Conservation (phyloP, 1,140 invertebrate species). For the Apis cerana region DNA sequence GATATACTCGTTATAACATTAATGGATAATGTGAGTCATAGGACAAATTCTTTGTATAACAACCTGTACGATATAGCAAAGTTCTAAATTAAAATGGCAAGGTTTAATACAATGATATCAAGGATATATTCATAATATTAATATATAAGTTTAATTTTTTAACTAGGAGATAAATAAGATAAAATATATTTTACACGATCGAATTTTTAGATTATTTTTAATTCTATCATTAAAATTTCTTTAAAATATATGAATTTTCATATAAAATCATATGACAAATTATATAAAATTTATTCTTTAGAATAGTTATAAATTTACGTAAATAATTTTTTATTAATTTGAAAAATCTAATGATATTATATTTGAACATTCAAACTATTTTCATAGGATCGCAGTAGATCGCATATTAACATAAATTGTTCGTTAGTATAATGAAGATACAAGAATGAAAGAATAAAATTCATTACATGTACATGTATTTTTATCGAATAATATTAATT, state of each 20-base stretch:
- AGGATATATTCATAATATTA: neutral
- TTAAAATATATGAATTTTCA: no score
- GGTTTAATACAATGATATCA: neutral
- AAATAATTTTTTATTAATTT: neutral
- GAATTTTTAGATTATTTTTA: no score
- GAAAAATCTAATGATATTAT: neutral
- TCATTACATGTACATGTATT: neutral
- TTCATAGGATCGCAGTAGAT: neutral
- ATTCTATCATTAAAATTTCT: no score
- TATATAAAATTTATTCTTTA: no score
- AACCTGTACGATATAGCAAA: neutral
- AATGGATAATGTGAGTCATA: conserved; percentile 31
- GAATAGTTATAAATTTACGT: neutral
- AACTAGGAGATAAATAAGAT: neutral
- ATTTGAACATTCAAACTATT: neutral
- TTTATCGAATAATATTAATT: neutral
- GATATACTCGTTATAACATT: conserved; percentile 34
- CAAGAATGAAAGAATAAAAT: neutral
- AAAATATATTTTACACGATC: neutral
- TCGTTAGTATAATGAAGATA: no score
- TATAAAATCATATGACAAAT: no score
- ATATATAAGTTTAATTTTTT: neutral
- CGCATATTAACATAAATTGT: neutral
- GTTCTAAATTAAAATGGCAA: neutral
- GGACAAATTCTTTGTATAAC: neutral